Evolutionary conservation across 2,797 vertebrate genomes (phyloP), one percentile per base, ranked within the genome.

Genomic region (Poeciliopsis turneri): DNA sequence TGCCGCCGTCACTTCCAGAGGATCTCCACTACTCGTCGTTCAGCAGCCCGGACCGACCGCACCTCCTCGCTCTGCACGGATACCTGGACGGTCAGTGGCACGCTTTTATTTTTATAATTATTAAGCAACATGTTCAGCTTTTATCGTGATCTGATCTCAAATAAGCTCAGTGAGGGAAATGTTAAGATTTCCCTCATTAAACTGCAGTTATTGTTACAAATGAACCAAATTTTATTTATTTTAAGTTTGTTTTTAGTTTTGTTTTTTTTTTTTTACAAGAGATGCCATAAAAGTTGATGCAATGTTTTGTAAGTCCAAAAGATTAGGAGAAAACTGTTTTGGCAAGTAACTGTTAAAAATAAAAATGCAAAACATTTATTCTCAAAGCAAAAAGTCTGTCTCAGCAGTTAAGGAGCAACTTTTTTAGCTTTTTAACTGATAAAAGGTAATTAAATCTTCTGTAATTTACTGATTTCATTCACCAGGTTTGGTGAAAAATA

Each of bases 11-110:
- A 16, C 96, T 99, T 79, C 90, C 97, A 1, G 98, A 99, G 0
- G 97, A 99, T 86, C 95, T 99, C 55, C 98, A 98, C 96, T 99
- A 98, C 86, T 97, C 98, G 0, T 96, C 97, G 10, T 99, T 98
- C 94, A 96, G 96, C 94, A 98, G 97, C 93, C 97, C 98, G 0
- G 98, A 99, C 92, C 93, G 97, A 82, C 97, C 98, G 8, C 97
- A 98, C 61, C 98, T 99, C 93, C 97, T 99, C 82, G 97, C 98
- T 0, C 96, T 99, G 94, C 98, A 99, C 25, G 97, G 98, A 90
- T 99, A 99, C 95, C 96, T 99, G 43, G 98, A 99, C 89, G 97
- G 98, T 99, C 93, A 97, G 98, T 94, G 51, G 64, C 11, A 41
- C 9, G 20, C 7, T 11, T 68, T 28, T 33, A 12, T 41, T 43